Percentiles rank a stretch among this genome's conserved stretches.
Conservation (phyloP, 2,888 invertebrate species). For the Labia minor region DNA sequence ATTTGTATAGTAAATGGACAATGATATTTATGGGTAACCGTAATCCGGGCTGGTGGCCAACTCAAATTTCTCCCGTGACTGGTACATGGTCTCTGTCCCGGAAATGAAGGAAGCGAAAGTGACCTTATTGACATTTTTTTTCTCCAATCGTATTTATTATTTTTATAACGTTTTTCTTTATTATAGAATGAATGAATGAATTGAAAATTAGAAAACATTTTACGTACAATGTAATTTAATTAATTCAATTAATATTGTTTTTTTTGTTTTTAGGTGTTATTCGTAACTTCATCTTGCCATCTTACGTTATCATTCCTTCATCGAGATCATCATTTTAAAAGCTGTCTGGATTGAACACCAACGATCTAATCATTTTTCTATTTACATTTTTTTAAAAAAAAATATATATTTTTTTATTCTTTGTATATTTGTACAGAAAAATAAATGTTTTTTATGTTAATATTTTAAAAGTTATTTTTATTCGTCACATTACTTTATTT, state of each 20-base stretch:
- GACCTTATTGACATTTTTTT: not conserved
- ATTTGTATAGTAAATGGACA: not conserved
- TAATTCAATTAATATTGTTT: no score
- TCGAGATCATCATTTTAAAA: not conserved
- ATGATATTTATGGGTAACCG: not conserved
- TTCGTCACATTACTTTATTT: no score
- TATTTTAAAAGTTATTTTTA: no score
- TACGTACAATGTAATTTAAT: no score
- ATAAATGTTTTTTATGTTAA: no score
- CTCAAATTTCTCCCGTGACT: not conserved
- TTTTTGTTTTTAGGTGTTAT: not conserved
- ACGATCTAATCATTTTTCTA: no score
- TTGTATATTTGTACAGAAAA: no score
- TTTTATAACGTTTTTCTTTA: not conserved
- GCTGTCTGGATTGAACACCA: no score
- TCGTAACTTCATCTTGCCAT: not conserved
- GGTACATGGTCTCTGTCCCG: not conserved
- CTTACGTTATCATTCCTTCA: not conserved
- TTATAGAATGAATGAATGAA: no score
- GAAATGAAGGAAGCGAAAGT: not conserved
- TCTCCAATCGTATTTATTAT: not conserved
- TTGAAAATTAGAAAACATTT: no score
- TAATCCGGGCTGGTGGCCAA: not conserved
- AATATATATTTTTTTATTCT: no score
- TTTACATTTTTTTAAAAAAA: no score